Base-by-base conservation (phyloP, 2,888 invertebrate species). In the Colletes collaris region DNA sequence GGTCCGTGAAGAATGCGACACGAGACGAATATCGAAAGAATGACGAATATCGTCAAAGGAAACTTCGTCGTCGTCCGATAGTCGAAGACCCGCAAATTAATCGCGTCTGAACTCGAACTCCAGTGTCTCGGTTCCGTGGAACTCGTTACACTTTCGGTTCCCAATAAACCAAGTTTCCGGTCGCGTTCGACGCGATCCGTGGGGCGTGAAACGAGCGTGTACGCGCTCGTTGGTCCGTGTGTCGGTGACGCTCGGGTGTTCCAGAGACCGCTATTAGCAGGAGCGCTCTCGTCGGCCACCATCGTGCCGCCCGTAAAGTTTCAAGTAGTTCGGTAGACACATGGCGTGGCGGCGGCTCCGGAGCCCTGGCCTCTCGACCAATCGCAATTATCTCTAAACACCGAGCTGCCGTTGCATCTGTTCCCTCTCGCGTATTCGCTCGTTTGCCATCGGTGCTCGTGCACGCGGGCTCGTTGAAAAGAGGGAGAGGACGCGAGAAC, bases 351-450 rank as follows among this genome's bases (percentile, higher is more conserved):
- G 67, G 75, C 71, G 82, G 27, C 27, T 76, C 79, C 79, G 55
- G 63, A 55, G 77, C 72, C 67, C 76, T 79, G 81, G 67, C 82
- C 84, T 86, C 82, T 87, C 87, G 81, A 85, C 80, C 83, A 83
- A 86, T 87, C 85, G 85, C 82, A 87, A 88, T 88, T 88, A 88
- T 88, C 84, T 80, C 80, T 80, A 88, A 87, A 87, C 78, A 82
- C 74, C 65, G 79, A 59, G 55, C 71, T 71, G 78, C 70, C 67
- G 59, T 73, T 79, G 65, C 86, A 82, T 86, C 83, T 78, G 79
- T 83, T 82, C 81, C 75, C 76, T 78, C 79, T 79, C 74, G 75
- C 52, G 52, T 70, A 44, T 49, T 64, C 62, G 56, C 70, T 60
- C 44, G 44, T 4, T 65, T 40, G 19, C 19, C 79, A 56, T 62